These are phyloP conservation scores for Pitangus sulphuratus DNA, from an alignment of 2,797 vertebrate species.

Conservation along the genomic window DNA sequence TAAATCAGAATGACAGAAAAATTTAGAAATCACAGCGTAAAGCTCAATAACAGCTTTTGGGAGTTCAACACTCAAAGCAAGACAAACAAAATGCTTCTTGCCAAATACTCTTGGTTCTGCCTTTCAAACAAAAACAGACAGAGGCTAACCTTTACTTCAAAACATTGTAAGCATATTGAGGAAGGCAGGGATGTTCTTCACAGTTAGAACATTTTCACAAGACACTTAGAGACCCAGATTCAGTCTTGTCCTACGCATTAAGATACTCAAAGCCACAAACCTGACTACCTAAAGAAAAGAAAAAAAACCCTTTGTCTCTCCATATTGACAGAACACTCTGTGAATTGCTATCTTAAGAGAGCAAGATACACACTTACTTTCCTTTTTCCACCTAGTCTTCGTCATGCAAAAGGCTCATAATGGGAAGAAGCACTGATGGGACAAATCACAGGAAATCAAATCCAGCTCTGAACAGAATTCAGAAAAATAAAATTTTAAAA, in stretches of 20 bases:
- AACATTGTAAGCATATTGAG: neutral
- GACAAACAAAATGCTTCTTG: neutral
- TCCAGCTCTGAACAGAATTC: neutral
- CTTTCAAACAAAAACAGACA: neutral
- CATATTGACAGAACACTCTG: neutral
- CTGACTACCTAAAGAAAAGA: no score
- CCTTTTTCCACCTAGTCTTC: neutral
- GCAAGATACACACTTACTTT: neutral
- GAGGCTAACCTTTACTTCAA: neutral
- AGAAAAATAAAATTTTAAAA: neutral
- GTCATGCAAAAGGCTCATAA: neutral
- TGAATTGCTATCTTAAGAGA: neutral
- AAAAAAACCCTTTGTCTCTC: neutral
- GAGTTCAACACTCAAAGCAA: neutral
- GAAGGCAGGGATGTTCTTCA: neutral
- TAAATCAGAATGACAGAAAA: neutral
- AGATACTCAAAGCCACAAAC: neutral
- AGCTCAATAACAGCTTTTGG: neutral
- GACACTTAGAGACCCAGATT: neutral
- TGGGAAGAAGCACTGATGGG: neutral
- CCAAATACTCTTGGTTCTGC: neutral
- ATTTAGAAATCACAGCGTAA: neutral
- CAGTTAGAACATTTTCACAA: neutral
- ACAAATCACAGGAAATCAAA: neutral
- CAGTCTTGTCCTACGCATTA: neutral